Evolutionary conservation across 2,888 invertebrate genomes (phyloP), one percentile per base, ranked within the genome.

Genomic region (Xanthia icteritia): DNA sequence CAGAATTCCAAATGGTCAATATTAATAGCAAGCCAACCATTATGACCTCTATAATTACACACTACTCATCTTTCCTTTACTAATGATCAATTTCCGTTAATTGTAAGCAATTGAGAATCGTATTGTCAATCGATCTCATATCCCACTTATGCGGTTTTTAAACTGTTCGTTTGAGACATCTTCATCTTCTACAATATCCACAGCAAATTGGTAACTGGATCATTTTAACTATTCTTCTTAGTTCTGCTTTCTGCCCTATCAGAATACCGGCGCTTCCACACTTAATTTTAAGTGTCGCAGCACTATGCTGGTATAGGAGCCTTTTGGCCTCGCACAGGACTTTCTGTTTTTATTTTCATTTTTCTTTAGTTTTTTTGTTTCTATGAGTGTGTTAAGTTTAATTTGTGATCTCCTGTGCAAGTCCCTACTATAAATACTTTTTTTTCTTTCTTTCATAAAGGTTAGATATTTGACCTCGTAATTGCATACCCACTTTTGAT

Each of bases 41-140:
- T n/a, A 42, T 36, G 31, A 48, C 23, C 15, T 61, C n/a, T 31
- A 48, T 1, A 20, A 17, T 17, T 5, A 61, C 23, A 63, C 5
- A 23, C 13, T 54, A 2, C 63, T 60, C 66, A 56, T 56, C 0
- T 60, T 71, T 75, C 54, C 15, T 61, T 71, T n/a, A 56, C 9
- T 81, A 72, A 76, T 45, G 1, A 69, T 17, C 76, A 76, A 76
- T 85, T 65, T 69, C 71, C 82, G 82, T 72, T 65, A 71, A 81
- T 85, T 82, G n/a, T 65, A 61, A 36, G 61, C 60, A 81, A 81
- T 82, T 71, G 82, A 56, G 1, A 2, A 60, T 60, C 54, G 39
- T 61, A 27, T 31, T 68, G 31, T 36, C 66, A 68, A 73, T 79
- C 54, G 51, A 61, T 45, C 36, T 81, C 61, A 56, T 60, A 61